A percentile compares a stretch with the other conserved stretches of the same genome.
Conservation (phyloP, 2,888 invertebrate genomes). For the Perizoma affinitatum region DNA sequence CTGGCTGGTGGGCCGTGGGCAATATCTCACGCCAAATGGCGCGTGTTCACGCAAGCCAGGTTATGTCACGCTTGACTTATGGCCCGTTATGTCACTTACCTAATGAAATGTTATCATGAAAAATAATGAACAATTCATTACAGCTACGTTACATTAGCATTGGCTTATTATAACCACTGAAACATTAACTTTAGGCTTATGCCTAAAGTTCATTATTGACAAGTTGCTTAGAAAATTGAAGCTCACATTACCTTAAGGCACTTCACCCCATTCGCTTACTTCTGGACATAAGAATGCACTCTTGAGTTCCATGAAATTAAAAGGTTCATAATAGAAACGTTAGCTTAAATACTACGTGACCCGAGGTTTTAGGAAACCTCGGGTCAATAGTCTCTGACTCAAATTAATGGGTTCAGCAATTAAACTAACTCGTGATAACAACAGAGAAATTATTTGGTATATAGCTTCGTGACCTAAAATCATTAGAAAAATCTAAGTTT, state of each 20-base stretch:
- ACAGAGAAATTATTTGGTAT: background rate
- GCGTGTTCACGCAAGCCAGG: constrained; percentile 17
- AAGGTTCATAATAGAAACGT: too few relatives aligned
- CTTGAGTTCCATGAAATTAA: too few relatives aligned
- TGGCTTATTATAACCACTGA: constrained; percentile 15
- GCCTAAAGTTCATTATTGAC: too few relatives aligned
- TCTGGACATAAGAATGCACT: too few relatives aligned
- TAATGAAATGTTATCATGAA: constrained; percentile 19
- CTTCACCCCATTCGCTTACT: too few relatives aligned
- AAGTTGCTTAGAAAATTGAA: too few relatives aligned
- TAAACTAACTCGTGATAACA: constrained; percentile 19
- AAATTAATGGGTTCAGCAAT: constrained; percentile 22
- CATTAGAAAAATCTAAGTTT: too few relatives aligned
- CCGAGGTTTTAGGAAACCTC: background rate
- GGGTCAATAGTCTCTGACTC: constrained; percentile 18
- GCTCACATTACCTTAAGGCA: too few relatives aligned
- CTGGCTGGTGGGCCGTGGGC: background rate
- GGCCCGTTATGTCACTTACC: constrained; percentile 8
- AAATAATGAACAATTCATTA: constrained; percentile 11
- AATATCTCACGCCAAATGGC: constrained; percentile 8
- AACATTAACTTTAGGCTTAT: constrained; percentile 6
- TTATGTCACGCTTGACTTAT: constrained; percentile 9
- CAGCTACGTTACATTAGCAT: background rate
- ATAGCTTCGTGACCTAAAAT: background rate
- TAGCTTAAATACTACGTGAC: too few relatives aligned